Conservation (phyloP, 2,797 vertebrate genomes). For the Urophycis tenuis region DNA sequence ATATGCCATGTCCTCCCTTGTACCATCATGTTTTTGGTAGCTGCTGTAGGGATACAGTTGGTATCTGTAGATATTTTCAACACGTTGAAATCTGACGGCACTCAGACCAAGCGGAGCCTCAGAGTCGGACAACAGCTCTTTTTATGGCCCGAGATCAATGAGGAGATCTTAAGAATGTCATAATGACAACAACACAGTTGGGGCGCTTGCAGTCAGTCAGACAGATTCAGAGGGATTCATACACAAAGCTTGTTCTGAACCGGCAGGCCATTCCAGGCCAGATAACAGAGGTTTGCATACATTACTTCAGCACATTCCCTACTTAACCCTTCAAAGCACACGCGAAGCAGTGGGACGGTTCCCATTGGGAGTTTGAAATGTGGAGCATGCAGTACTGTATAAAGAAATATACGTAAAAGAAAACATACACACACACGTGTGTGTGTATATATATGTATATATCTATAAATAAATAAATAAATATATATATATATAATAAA, state of each 20-base stretch:
- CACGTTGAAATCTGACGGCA: conserved; percentile 15
- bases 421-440: background rate
- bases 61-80: conserved; percentile 17
- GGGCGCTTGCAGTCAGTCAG: conserved; percentile 22
- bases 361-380: conserved; percentile 14
- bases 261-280: background rate
- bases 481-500: background rate
- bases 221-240: conserved; percentile 1
- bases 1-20: conserved; percentile 30
- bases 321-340: conserved; percentile 30
- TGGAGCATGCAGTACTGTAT: conserved; percentile 35
- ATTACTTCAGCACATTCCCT: conserved; percentile 60
- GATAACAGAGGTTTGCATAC: conserved; percentile 37
- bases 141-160: conserved; percentile 2
- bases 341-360: conserved; percentile 18
- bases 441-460: background rate
- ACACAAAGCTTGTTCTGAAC: background rate
- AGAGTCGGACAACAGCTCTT: conserved; percentile 23
- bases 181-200: conserved; percentile 3
- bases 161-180: conserved; percentile 34
- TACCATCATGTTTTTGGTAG: conserved; percentile 37
- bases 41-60: conserved; percentile 17
- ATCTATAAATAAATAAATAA: background rate
- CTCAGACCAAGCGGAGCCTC: background rate
- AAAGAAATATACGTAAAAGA: background rate